These are phyloP conservation scores for Apamea epomidion DNA, from an alignment of 2,888 invertebrate species.

Conservation along the genomic window DNA sequence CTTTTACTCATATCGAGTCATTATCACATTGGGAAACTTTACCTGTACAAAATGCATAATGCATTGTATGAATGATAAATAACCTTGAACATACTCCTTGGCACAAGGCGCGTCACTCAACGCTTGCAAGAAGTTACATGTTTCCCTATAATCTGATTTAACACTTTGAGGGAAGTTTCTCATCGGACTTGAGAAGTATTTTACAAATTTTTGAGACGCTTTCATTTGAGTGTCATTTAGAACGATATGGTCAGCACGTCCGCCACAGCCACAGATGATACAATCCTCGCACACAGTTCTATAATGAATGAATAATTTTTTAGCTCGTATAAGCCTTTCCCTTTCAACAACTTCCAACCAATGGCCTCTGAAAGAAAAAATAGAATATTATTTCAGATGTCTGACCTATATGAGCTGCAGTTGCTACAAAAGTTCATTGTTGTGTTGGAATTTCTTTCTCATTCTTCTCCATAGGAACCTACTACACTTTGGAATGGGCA, in stretches of 20 bases:
- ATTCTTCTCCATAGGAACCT: no score
- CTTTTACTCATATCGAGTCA: not conserved
- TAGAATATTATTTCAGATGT: not conserved
- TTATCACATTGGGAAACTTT: conserved; percentile 31
- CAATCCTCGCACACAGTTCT: conserved; percentile 40
- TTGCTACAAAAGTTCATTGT: not conserved
- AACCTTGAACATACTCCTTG: conserved; percentile 14
- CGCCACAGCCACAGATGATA: conserved; percentile 35
- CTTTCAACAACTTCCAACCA: conserved; percentile 19
- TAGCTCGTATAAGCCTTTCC: not conserved
- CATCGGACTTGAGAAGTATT: not conserved
- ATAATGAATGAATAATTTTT: not conserved
- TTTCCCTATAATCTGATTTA: conserved; percentile 14
- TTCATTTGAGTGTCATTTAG: conserved; percentile 15
- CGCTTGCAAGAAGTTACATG: conserved; percentile 20
- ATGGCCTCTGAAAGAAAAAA: conserved; percentile 45
- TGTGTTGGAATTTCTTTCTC: not conserved
- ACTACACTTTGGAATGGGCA: not conserved
- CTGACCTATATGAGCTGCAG: not conserved
- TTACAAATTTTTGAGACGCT: not conserved
- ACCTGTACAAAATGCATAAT: not conserved
- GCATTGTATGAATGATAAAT: conserved; percentile 17
- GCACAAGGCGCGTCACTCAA: conserved; percentile 34
- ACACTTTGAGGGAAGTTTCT: not conserved
- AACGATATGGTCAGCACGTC: conserved; percentile 8